These are phyloP conservation scores for Fregata magnificens DNA, from an alignment of 2,113 vertebrate species.

Conservation along the genomic window DNA sequence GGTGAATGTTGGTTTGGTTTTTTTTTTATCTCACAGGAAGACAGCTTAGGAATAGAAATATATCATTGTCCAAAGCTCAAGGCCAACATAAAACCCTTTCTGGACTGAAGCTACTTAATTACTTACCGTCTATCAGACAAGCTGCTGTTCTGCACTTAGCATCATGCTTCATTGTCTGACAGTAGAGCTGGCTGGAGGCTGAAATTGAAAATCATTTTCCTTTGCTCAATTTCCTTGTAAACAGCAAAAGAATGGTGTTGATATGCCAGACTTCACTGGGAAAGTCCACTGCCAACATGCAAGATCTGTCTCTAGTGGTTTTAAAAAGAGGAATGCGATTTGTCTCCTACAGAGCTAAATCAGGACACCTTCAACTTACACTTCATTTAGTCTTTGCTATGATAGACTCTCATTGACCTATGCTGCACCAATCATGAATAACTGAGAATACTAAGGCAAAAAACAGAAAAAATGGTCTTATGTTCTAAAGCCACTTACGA, in stretches of 20 bases:
- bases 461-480: not conserved
- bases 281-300: not conserved
- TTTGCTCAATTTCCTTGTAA: constrained; percentile 55
- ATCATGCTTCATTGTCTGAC: constrained; percentile 30
- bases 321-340: not conserved
- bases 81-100: not conserved
- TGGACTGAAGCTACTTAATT: not conserved
- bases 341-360: constrained; percentile 1
- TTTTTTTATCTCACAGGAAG: not conserved
- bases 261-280: not conserved
- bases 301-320: not conserved
- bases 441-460: not conserved
- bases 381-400: not conserved
- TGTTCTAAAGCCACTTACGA: not conserved
- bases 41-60: not conserved
- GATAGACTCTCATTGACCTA: not conserved
- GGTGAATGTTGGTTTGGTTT: not conserved
- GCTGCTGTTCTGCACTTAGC: constrained; percentile 10
- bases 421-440: not conserved
- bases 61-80: not conserved
- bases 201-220: constrained; percentile 40
- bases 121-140: not conserved
- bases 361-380: not conserved
- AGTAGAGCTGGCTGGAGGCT: not conserved
- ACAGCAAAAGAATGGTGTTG: constrained; percentile 31